Base-by-base conservation (phyloP, 2,113 vertebrate species). In the Larimichthys crocea region DNA sequence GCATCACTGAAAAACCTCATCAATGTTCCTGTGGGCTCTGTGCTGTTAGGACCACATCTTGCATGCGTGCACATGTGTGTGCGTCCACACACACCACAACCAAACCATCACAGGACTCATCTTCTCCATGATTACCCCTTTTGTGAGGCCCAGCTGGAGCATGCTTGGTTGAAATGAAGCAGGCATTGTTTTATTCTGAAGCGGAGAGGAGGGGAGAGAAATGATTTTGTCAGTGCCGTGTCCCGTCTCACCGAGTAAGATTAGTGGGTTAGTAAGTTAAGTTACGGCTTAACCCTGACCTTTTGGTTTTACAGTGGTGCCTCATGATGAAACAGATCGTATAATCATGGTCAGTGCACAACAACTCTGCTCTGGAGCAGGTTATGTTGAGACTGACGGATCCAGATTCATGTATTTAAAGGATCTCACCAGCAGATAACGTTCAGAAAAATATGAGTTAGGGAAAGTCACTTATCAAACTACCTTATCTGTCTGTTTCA, bases 111-210 rank as follows among this genome's bases (percentile, higher is more conserved):
- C 78, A 88, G 77, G 64, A 29, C 69, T 74, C 68, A 67, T 87
- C 80, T 60, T 86, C 48, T 82, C 59, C 53, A 75, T 85, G 80
- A 88, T 90, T 88, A 76, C 67, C 67, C 74, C 42, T 73, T 83
- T 60, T 85, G 56, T 76, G 62, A 83, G 86, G 86, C 88, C 73
- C 77, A 76, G 83, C 78, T 70, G 75, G 67, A 76, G 49, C 64
- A 74, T 53, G 91, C 85, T 84, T 55, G 71, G 68, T 60, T 89
- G 87, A 94, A 74, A 91, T 71, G 83, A 93, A 90, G 70, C 88
- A 92, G 90, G 76, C 87, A 66, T 85, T 91, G 83, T 93, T 91
- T 88, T 76, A 80, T 81, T 84, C 53, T 87, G 62, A 77, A 55
- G 76, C 76, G 79, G 42, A 67, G 49, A 70, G 72, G 35, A 69